Conservation (phyloP, 1,140 invertebrate species). For the Magallana gigas region DNA sequence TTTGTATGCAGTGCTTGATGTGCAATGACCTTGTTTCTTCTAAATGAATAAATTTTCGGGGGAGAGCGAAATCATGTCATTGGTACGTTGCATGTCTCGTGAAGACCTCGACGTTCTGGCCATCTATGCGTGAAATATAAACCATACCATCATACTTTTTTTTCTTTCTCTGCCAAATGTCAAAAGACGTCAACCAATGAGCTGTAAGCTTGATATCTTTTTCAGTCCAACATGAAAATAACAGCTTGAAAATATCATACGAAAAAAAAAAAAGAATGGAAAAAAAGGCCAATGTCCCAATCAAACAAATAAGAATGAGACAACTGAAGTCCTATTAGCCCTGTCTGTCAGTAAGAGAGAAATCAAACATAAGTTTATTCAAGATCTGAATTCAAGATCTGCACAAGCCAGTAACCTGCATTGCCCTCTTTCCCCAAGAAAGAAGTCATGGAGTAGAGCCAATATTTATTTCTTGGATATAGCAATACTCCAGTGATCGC, state of each 20-base stretch:
- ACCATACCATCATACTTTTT: constrained; percentile 3
- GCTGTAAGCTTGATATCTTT: background rate
- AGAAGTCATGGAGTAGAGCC: background rate
- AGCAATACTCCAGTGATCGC: no score
- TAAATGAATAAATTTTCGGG: background rate
- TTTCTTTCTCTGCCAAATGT: background rate
- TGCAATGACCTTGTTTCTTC: background rate
- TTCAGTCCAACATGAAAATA: background rate
- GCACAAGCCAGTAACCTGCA: background rate
- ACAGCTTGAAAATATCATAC: constrained; percentile 24
- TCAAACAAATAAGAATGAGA: background rate
- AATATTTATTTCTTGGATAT: background rate
- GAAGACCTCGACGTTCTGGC: background rate
- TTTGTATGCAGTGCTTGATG: background rate
- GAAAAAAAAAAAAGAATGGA: background rate
- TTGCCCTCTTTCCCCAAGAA: background rate
- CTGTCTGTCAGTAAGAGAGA: background rate
- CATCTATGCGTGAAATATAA: background rate
- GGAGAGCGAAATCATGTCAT: background rate
- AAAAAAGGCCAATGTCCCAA: background rate
- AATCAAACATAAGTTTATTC: background rate
- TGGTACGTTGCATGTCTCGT: background rate
- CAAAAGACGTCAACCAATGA: background rate
- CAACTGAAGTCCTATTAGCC: background rate
- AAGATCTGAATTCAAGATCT: background rate